phyloP scores from a whole-genome alignment of 2,888 invertebrate species.

The Exephanes ischioxanthus region DNA sequence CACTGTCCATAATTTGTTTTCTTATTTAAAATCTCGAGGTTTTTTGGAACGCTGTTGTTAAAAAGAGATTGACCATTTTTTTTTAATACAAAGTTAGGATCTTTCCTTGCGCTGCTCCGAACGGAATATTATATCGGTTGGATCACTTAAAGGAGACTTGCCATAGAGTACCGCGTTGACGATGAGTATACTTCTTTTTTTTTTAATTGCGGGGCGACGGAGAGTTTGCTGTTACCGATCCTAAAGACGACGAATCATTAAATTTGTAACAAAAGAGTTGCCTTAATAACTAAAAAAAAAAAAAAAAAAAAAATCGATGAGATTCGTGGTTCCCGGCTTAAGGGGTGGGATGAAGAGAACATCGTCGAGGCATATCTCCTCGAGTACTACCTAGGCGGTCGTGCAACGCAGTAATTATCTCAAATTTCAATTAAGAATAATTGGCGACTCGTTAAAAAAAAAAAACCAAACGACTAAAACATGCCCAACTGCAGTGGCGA shows the following conservation, averaged over 20 bases:
- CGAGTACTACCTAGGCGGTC: neutral
- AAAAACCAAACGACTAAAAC: neutral
- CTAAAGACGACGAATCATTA: conserved; percentile 69
- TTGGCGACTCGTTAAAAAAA: conserved; percentile 4
- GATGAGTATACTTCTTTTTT: conserved; percentile 1
- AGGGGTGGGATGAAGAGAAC: conserved; percentile 10
- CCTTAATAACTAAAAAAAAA: conserved; percentile 78
- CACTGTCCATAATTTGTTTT: neutral
- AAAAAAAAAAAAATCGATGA: conserved; percentile 68
- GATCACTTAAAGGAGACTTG: conserved; percentile 29
- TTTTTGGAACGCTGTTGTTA: conserved; percentile 29
- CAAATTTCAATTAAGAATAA: conserved; percentile 17
- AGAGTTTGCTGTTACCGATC: conserved; percentile 34
- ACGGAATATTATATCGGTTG: conserved; percentile 21
- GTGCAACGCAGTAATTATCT: conserved; percentile 10
- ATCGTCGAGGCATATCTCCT: conserved; percentile 10
- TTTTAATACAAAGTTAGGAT: conserved; percentile 33
- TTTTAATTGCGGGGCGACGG: neutral
- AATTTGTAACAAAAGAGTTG: conserved; percentile 78
- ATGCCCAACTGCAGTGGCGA: neutral
- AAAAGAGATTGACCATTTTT: neutral
- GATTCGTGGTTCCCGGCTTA: conserved; percentile 63
- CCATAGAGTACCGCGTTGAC: conserved; percentile 42
- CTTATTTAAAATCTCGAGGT: conserved; percentile 13
- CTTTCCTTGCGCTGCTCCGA: conserved; percentile 54